A percentile compares a stretch with the other conserved stretches of the same genome.
phyloP scores from a whole-genome alignment of 2,888 invertebrate species.

The Petrolisthes manimaculis region DNA sequence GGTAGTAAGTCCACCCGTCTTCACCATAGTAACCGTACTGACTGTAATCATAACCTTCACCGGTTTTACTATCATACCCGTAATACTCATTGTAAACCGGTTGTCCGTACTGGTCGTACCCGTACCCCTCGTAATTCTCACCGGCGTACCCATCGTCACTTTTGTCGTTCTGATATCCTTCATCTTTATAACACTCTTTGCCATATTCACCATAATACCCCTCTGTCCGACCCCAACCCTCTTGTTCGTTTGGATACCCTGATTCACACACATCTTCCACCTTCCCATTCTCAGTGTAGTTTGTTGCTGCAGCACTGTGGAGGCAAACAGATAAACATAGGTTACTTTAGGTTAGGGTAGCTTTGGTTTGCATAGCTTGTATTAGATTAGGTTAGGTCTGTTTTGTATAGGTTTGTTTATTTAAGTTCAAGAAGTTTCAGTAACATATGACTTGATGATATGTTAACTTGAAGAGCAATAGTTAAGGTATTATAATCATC shows the following conservation, averaged over 20 bases:
- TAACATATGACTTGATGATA: too few relatives aligned
- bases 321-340: neutral
- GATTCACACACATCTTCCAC: constrained; percentile 27
- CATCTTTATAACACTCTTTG: constrained; percentile 52
- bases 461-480: too few relatives aligned
- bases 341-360: constrained; percentile 5
- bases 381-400: neutral
- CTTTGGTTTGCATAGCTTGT: neutral
- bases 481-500: too few relatives aligned
- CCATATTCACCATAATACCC: constrained; percentile 51
- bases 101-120: constrained; percentile 47
- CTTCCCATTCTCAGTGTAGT: constrained; percentile 6
- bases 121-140: constrained; percentile 51
- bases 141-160: constrained; percentile 54
- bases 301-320: constrained; percentile 22
- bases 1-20: constrained; percentile 61
- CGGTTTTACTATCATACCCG: constrained; percentile 52
- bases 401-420: neutral
- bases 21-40: constrained; percentile 61
- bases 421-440: neutral
- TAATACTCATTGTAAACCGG: constrained; percentile 51
- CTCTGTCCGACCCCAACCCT: constrained; percentile 46
- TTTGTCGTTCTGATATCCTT: constrained; percentile 60
- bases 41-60: constrained; percentile 54
- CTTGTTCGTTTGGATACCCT: constrained; percentile 47